phyloP scores from a whole-genome alignment of 2,888 invertebrate genomes.

The Lasioglossum pauxillum region DNA sequence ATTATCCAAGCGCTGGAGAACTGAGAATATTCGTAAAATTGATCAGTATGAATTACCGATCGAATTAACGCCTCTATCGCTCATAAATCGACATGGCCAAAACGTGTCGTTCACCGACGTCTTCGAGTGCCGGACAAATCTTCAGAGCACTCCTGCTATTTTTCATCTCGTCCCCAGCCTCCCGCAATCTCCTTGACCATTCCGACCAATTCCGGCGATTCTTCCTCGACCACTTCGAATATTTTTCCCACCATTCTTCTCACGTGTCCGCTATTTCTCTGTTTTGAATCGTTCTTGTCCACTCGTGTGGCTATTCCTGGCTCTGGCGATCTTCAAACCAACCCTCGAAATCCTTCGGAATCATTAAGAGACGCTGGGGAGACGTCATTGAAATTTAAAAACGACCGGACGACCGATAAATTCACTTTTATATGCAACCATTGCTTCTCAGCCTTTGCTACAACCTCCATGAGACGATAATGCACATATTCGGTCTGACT shows the following conservation, averaged over 20 bases:
- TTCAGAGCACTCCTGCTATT: neutral
- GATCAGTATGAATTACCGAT: neutral
- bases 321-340: neutral
- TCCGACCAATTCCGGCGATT: slow-evolving; percentile 4
- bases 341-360: neutral
- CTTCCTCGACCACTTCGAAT: slow-evolving; percentile 4
- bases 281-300: neutral
- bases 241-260: slow-evolving; percentile 2
- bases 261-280: slow-evolving; percentile 1
- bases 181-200: neutral
- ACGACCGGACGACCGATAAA: too few relatives aligned
- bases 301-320: neutral
- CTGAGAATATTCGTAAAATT: neutral
- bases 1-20: neutral
- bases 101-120: neutral
- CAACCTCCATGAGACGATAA: too few relatives aligned
- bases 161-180: neutral
- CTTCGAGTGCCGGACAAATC: neutral
- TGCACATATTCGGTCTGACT: too few relatives aligned
- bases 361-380: neutral
- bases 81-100: neutral
- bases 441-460: too few relatives aligned
- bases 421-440: too few relatives aligned
- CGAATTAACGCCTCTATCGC: neutral
- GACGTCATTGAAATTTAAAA: too few relatives aligned